A percentile compares a stretch with the other conserved stretches of the same genome.
phyloP scores from a whole-genome alignment of 2,113 vertebrate species.

The Sander vitreus region DNA sequence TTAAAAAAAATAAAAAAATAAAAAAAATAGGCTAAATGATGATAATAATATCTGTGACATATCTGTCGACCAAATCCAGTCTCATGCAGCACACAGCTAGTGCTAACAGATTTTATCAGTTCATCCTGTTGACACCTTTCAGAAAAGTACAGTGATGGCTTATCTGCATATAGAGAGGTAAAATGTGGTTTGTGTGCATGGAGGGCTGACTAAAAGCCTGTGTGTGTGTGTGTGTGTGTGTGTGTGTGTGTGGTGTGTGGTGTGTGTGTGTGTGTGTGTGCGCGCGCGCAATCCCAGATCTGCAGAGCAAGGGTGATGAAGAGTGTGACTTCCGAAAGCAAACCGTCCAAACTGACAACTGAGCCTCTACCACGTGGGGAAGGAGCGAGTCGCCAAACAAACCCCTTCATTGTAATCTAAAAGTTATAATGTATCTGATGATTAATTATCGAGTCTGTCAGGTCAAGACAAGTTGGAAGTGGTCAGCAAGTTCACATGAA shows the following conservation, averaged over 20 bases:
- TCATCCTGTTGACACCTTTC: slow-evolving; percentile 68
- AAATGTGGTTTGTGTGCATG: slow-evolving; percentile 28
- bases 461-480: neutral
- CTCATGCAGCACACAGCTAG: neutral
- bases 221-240: neutral
- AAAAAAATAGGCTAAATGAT: neutral
- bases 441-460: neutral
- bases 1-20: neutral
- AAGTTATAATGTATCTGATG: neutral
- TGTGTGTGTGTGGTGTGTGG: neutral
- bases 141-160: neutral
- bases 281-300: slow-evolving; percentile 7
- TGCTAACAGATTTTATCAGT: slow-evolving; percentile 45
- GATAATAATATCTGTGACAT: neutral
- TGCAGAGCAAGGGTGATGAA: slow-evolving; percentile 46
- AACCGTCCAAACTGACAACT: slow-evolving; percentile 50
- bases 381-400: neutral
- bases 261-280: neutral
- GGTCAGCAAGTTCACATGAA: slow-evolving; percentile 20
- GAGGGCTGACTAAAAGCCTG: slow-evolving; percentile 30
- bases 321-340: slow-evolving; percentile 44
- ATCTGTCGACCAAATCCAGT: neutral
- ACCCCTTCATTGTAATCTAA: neutral
- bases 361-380: slow-evolving; percentile 42
- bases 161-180: slow-evolving; percentile 16